Conservation (phyloP, 2,888 invertebrate species). For the Dasysyrphus tricinctus region DNA sequence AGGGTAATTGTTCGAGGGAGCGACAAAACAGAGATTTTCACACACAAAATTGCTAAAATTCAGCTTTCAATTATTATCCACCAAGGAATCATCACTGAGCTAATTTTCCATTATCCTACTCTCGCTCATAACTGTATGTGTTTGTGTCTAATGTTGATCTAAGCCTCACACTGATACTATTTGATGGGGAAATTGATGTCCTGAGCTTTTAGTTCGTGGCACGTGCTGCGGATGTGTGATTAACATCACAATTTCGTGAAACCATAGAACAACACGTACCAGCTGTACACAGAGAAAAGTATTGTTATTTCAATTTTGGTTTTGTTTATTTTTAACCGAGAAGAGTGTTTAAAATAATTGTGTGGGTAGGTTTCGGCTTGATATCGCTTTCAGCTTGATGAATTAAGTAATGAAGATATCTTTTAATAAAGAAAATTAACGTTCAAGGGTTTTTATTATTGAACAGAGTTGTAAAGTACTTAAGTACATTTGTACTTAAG, state of each 20-base stretch:
- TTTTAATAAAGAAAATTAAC: too few relatives aligned
- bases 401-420: too few relatives aligned
- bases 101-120: conserved; percentile 50
- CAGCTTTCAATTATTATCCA: conserved; percentile 47
- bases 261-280: background rate
- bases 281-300: background rate
- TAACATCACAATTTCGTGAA: conserved; percentile 4
- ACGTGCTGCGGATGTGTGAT: conserved; percentile 12
- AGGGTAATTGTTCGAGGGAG: background rate
- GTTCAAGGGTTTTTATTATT: too few relatives aligned
- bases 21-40: conserved; percentile 1
- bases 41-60: conserved; percentile 15
- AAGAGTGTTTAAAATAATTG: too few relatives aligned
- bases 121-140: background rate
- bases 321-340: too few relatives aligned
- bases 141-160: background rate
- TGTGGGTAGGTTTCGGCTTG: too few relatives aligned
- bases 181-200: conserved; percentile 19
- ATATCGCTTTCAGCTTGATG: too few relatives aligned
- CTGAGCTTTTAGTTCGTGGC: background rate
- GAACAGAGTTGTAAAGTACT: too few relatives aligned
- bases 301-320: too few relatives aligned
- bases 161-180: background rate
- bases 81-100: conserved; percentile 44
- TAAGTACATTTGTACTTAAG: too few relatives aligned